Evolutionary conservation across 2,797 vertebrate species (phyloP).

Genomic region (Taenioides sp.): DNA sequence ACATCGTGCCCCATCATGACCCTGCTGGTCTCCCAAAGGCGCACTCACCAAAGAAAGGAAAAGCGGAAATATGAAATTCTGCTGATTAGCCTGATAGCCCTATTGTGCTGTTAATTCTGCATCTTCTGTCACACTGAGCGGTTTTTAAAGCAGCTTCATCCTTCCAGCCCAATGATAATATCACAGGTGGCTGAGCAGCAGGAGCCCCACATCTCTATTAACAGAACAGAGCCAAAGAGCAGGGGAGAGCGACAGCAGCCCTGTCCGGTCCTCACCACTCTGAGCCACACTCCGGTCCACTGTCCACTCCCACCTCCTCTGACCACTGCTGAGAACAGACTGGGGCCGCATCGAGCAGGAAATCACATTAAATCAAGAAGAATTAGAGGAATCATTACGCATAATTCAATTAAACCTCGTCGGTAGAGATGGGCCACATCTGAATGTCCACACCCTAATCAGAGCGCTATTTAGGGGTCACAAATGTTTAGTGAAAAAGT

Average conservation of each 20-base stretch:
- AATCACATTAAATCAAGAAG: background rate
- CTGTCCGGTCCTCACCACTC: background rate
- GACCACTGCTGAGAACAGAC: conserved; percentile 2
- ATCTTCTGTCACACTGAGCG: background rate
- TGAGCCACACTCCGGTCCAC: background rate
- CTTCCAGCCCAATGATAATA: conserved; percentile 69
- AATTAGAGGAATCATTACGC: background rate
- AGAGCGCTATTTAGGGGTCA: no score
- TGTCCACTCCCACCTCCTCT: background rate
- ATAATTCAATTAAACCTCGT: background rate
- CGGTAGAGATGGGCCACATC: background rate
- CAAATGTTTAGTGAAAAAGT: no score
- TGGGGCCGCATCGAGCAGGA: background rate
- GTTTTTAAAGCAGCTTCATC: conserved; percentile 65
- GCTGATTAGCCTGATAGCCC: no score
- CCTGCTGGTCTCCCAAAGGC: no score
- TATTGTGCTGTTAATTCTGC: no score
- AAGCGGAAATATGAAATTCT: no score
- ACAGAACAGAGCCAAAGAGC: conserved; percentile 64
- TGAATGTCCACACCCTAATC: no score
- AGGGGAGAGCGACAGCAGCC: conserved; percentile 57
- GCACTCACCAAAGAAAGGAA: no score
- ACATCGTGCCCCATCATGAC: no score
- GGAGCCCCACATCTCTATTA: conserved; percentile 76
- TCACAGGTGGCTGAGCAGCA: conserved; percentile 81